A percentile compares a stretch with the other conserved stretches of the same genome.
Evolutionary conservation across 37 sponge, comb jelly and placozoan genomes (phyloP).

Genomic region (Aplysina aerophoba): DNA sequence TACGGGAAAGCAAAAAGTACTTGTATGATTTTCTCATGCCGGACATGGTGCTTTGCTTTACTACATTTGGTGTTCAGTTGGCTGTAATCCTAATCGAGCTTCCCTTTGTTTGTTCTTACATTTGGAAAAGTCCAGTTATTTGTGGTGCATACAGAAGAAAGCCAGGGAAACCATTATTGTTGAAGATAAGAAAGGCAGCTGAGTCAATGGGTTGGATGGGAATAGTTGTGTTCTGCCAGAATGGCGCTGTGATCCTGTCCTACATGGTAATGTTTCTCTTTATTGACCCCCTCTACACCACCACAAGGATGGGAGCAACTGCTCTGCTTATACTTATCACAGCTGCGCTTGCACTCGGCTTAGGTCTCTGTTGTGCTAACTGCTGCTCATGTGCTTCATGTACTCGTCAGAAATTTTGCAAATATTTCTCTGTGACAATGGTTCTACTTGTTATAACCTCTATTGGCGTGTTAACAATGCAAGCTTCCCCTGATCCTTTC

Average conservation of each 20-base stretch:
- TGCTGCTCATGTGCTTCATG: too few relatives aligned
- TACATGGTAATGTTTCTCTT: not conserved
- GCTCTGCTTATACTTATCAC: not conserved
- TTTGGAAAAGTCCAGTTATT: not conserved
- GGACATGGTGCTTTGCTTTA: not conserved
- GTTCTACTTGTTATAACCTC: not conserved
- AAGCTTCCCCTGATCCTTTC: too few relatives aligned
- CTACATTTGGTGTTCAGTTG: not conserved
- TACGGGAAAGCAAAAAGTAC: not conserved
- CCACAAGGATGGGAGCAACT: not conserved
- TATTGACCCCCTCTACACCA: constrained; percentile 21
- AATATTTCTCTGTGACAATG: too few relatives aligned
- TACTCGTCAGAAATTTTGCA: too few relatives aligned
- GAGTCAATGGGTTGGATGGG: constrained; percentile 20
- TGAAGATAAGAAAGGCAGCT: not conserved
- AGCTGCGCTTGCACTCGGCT: too few relatives aligned
- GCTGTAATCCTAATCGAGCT: not conserved
- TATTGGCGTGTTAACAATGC: too few relatives aligned
- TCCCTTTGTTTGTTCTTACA: not conserved
- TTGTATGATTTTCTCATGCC: not conserved
- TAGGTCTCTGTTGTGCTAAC: too few relatives aligned
- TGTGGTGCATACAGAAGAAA: not conserved
- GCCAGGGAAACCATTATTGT: not conserved
- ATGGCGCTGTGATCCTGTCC: not conserved
- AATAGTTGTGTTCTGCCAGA: not conserved